phyloP scores from a whole-genome alignment of 2,888 invertebrate genomes.

The Melipona bicolor region DNA sequence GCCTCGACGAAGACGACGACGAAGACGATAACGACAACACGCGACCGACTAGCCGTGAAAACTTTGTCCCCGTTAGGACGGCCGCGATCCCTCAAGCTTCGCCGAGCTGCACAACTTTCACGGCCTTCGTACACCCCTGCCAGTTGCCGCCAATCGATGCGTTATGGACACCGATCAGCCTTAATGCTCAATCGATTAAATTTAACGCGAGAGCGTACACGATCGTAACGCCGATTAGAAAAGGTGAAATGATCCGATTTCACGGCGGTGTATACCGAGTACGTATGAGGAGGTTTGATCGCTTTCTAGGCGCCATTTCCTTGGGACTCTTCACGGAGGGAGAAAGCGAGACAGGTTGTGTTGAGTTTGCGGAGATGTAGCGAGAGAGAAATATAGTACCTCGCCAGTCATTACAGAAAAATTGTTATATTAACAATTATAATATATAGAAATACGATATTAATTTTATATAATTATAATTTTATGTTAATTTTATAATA shows the following conservation, averaged over 20 bases:
- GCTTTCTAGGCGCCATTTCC: neutral
- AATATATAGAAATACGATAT: no score
- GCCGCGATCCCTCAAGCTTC: neutral
- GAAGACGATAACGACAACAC: conserved; percentile 21
- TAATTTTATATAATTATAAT: no score
- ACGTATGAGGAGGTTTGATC: neutral
- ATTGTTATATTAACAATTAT: no score
- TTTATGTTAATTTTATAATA: no score
- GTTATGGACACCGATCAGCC: conserved; percentile 51
- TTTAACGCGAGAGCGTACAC: conserved; percentile 25
- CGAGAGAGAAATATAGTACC: no score
- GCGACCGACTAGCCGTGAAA: conserved; percentile 36
- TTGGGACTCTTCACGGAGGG: neutral
- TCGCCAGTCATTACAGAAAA: no score
- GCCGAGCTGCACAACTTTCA: conserved; percentile 39
- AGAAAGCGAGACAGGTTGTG: neutral
- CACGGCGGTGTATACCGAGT: neutral
- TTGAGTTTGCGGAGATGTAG: no score
- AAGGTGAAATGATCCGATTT: conserved; percentile 10
- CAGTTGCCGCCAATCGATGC: conserved; percentile 39
- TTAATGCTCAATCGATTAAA: conserved; percentile 51
- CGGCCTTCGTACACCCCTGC: neutral
- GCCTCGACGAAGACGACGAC: conserved; percentile 39
- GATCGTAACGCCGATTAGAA: neutral
- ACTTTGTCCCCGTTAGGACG: conserved; percentile 37